Evolutionary conservation across 2,797 vertebrate genomes (phyloP).

Genomic region (Schizothorax lantsangensis): DNA sequence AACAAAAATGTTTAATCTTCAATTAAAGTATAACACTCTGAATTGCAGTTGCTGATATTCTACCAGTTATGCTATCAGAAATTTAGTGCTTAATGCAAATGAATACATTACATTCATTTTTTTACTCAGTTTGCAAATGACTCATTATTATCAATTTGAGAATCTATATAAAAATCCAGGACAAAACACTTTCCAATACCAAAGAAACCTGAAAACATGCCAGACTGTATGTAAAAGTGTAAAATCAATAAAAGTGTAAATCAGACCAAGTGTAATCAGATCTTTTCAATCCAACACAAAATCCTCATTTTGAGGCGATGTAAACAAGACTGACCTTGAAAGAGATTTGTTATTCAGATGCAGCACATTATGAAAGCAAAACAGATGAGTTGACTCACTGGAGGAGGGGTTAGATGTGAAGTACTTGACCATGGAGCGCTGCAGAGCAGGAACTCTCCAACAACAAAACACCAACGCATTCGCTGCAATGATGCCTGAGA

Average conservation of each 20-base stretch:
- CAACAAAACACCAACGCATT: constrained; percentile 91
- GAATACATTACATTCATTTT: neutral
- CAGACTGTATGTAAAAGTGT: too few relatives aligned
- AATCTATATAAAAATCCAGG: neutral
- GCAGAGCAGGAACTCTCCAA: constrained; percentile 89
- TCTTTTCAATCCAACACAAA: neutral
- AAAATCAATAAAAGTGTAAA: neutral
- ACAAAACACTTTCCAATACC: neutral
- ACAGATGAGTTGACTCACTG: constrained; percentile 81
- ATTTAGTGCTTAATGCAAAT: neutral
- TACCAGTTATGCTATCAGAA: neutral
- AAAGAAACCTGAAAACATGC: neutral
- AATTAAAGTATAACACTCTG: too few relatives aligned
- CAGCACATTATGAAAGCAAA: neutral
- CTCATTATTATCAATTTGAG: neutral
- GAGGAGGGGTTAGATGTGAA: constrained; percentile 95
- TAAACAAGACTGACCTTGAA: neutral
- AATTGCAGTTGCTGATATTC: neutral
- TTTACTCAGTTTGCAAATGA: neutral
- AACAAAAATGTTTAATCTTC: neutral
- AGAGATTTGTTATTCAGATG: neutral
- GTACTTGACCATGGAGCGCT: constrained; percentile 87
- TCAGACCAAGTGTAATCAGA: neutral
- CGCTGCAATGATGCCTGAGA: constrained; percentile 89
- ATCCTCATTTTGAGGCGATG: neutral